phyloP scores from a whole-genome alignment of 1,140 invertebrate genomes.

The Drosophila aff. region DNA sequence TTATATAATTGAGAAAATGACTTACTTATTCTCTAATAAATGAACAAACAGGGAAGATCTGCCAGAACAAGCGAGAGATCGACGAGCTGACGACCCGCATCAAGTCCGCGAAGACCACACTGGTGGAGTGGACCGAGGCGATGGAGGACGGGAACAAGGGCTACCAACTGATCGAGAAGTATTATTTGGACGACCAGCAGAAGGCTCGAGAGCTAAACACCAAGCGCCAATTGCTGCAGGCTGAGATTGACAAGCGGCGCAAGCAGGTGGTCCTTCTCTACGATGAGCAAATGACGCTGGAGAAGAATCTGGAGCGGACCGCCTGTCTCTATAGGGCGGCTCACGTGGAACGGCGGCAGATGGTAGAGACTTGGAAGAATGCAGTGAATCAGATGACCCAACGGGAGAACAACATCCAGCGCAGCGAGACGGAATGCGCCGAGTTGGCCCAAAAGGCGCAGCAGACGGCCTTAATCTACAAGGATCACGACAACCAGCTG shows the following conservation, averaged over 20 bases:
- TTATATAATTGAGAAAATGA: too few species aligned
- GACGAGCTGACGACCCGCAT: constrained; percentile 86
- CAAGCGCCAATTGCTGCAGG: constrained; percentile 83
- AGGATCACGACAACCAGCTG: constrained; percentile 54
- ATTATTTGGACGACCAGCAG: constrained; percentile 87
- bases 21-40: neutral
- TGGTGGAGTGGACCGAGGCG: constrained; percentile 87
- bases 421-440: constrained; percentile 51
- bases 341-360: constrained; percentile 73
- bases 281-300: constrained; percentile 79
- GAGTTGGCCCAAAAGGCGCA: constrained; percentile 24
- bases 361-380: constrained; percentile 83
- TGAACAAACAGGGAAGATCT: constrained; percentile 55
- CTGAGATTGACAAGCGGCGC: constrained; percentile 72
- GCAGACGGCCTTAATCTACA: constrained; percentile 31
- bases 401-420: constrained; percentile 71
- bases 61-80: constrained; percentile 85
- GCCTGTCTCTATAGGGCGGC: constrained; percentile 75
- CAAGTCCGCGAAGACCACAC: constrained; percentile 86
- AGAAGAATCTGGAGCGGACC: constrained; percentile 78
- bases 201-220: constrained; percentile 86
- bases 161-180: constrained; percentile 87
- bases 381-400: constrained; percentile 82
- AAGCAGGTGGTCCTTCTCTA: constrained; percentile 62
- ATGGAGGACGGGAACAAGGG: constrained; percentile 87